These are phyloP conservation scores for Pecten maximus DNA, from an alignment of 2,888 invertebrate genomes.

Conservation along the genomic window DNA sequence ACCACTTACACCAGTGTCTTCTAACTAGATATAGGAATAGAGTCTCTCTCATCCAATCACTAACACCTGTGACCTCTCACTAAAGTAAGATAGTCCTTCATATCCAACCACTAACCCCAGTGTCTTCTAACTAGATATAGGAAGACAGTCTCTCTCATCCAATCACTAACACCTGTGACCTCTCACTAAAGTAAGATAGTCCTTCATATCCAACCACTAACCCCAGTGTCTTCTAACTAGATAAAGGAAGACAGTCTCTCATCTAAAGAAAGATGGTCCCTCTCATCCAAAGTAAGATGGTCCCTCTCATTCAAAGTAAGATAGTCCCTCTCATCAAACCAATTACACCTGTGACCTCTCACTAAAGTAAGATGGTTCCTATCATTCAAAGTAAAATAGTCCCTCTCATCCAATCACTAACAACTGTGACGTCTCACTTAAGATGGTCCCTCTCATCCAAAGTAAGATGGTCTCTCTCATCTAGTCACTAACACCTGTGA, in stretches of 20 bases:
- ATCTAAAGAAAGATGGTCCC: too few relatives aligned
- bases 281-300: too few relatives aligned
- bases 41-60: neutral
- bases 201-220: too few relatives aligned
- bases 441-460: neutral
- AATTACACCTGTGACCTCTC: neutral
- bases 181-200: neutral
- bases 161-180: neutral
- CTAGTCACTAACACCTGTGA: neutral
- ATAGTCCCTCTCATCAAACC: neutral
- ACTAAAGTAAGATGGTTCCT: too few relatives aligned
- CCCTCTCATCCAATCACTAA: neutral
- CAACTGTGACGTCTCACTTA: neutral
- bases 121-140: neutral
- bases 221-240: neutral
- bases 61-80: neutral
- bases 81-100: neutral
- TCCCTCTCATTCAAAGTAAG: too few relatives aligned
- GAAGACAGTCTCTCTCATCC: neutral
- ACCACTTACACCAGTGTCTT: neutral
- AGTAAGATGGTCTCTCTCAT: too few relatives aligned
- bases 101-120: neutral
- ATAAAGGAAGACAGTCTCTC: neutral
- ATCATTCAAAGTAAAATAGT: neutral
- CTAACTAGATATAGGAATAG: neutral